A percentile compares a stretch with the other conserved stretches of the same genome.
phyloP scores from a whole-genome alignment of 2,113 vertebrate species.

The Arenaria interpres region DNA sequence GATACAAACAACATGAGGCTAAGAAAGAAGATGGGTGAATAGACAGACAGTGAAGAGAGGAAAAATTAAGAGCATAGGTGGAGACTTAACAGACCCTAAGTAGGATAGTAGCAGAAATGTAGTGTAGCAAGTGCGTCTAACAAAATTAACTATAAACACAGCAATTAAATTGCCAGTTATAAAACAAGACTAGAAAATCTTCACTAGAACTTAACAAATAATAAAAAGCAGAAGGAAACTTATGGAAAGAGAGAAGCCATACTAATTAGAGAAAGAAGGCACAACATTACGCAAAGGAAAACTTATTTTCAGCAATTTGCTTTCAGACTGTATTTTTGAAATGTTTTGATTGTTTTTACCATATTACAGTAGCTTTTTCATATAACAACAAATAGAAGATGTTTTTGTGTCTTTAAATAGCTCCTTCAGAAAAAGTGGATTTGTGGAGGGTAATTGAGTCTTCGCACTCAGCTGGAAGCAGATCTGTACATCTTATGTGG shows the following conservation, averaged over 20 bases:
- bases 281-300: neutral
- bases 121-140: neutral
- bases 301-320: neutral
- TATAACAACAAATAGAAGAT: neutral
- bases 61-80: neutral
- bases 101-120: neutral
- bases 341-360: neutral
- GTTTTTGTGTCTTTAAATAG: constrained; percentile 40
- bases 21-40: neutral
- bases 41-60: neutral
- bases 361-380: neutral
- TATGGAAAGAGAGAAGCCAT: neutral
- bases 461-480: neutral
- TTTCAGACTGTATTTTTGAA: neutral
- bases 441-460: constrained; percentile 75
- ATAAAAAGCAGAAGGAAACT: neutral
- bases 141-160: neutral
- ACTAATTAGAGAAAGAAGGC: neutral
- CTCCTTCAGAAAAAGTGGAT: constrained; percentile 63
- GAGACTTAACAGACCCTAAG: neutral
- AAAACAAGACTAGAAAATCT: neutral
- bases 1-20: neutral
- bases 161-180: neutral
- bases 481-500: constrained; percentile 71
- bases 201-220: neutral